Percentiles rank a stretch among this genome's conserved stretches.
phyloP scores from a whole-genome alignment of 2,113 vertebrate genomes.

The Eubucco bourcierii region DNA sequence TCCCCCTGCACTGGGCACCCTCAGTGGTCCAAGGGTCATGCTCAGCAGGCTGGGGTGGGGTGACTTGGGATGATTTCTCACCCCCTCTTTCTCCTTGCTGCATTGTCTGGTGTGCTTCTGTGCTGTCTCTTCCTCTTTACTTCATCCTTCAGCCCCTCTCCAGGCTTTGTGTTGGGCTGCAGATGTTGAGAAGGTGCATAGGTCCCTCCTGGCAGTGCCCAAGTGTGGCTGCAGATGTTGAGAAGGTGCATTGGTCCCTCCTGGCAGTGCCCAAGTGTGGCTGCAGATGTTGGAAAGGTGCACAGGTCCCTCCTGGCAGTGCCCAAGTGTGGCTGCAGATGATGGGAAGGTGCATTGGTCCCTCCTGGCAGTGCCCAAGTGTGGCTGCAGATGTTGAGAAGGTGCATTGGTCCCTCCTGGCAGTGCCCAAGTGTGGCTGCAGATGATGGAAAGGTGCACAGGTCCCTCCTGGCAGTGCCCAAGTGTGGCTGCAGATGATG shows the following conservation, averaged over 20 bases:
- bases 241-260: background rate
- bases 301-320: accelerated
- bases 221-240: accelerated
- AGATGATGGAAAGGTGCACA: accelerated
- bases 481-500: accelerated
- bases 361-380: background rate
- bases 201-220: background rate
- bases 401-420: accelerated
- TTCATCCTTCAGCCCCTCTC: accelerated
- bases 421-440: background rate
- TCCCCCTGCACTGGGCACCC: background rate
- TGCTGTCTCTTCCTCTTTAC: background rate
- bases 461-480: background rate
- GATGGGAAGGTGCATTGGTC: accelerated
- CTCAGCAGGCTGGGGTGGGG: background rate
- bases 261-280: background rate
- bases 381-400: accelerated
- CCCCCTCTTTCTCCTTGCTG: background rate
- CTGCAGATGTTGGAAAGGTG: background rate
- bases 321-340: background rate
- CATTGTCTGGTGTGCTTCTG: background rate
- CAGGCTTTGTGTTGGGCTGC: background rate
- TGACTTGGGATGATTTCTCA: background rate
- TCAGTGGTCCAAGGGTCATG: background rate
- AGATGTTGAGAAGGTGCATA: accelerated